phyloP scores from a whole-genome alignment of 2,888 invertebrate species.

The Xestoiulus laeticollis region DNA sequence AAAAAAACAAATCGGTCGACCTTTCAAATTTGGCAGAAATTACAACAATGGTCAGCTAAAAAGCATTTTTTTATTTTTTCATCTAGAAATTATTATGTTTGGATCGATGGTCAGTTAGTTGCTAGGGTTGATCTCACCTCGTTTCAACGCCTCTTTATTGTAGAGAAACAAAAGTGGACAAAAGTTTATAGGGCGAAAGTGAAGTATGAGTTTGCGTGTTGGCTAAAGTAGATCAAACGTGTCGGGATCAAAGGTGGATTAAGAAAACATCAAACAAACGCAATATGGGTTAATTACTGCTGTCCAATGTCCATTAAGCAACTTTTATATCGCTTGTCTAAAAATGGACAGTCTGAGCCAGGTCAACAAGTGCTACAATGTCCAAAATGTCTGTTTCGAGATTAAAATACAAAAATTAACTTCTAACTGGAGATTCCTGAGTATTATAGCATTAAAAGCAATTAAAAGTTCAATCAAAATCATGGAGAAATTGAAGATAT shows the following conservation, averaged over 20 bases:
- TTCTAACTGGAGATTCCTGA: too few species aligned
- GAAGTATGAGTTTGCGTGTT: background rate
- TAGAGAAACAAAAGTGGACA: background rate
- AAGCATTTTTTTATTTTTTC: background rate
- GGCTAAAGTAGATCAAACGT: constrained; percentile 2
- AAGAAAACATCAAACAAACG: background rate
- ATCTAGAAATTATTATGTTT: background rate
- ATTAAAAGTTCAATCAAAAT: too few species aligned
- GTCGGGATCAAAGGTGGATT: constrained; percentile 28
- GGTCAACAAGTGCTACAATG: background rate
- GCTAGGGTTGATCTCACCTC: background rate
- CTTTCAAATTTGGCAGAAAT: background rate
- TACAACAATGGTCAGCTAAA: background rate
- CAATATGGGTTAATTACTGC: constrained; percentile 13
- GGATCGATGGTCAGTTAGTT: background rate
- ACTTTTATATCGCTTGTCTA: background rate
- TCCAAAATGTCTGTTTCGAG: background rate
- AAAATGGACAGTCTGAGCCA: background rate
- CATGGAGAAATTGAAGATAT: too few species aligned
- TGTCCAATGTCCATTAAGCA: background rate
- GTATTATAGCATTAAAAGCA: too few species aligned
- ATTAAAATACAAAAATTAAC: too few species aligned
- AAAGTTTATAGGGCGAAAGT: constrained; percentile 6
- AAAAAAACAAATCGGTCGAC: background rate
- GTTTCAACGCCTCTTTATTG: background rate